phyloP scores from a whole-genome alignment of 2,888 invertebrate species.

The Drosophila prostipennis region DNA sequence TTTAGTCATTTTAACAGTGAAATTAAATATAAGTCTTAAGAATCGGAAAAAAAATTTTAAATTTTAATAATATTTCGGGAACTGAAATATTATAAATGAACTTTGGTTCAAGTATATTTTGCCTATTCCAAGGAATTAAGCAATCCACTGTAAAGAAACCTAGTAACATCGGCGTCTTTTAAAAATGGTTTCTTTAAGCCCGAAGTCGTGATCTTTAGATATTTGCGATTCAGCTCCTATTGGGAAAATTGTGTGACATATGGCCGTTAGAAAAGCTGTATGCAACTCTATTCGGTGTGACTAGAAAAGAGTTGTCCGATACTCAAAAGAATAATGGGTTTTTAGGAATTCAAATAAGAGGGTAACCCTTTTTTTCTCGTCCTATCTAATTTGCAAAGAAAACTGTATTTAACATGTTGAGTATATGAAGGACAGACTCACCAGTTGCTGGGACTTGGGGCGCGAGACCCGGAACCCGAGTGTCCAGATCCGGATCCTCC shows the following conservation, averaged over 20 bases:
- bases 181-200: neutral
- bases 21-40: too few species aligned
- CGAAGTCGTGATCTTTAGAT: neutral
- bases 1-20: too few species aligned
- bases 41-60: too few species aligned
- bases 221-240: neutral
- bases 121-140: too few species aligned
- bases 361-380: neutral
- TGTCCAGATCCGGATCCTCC: slow-evolving; percentile 1
- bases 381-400: neutral
- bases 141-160: too few species aligned
- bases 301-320: too few species aligned
- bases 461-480: slow-evolving; percentile 1
- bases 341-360: too few species aligned
- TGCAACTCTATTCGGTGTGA: neutral
- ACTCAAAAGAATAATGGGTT: too few species aligned
- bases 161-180: too few species aligned
- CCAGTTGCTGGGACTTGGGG: slow-evolving; percentile 12
- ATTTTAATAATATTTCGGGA: too few species aligned
- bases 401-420: neutral
- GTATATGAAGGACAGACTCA: neutral
- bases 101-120: too few species aligned
- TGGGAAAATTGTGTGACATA: neutral
- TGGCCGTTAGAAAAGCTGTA: neutral
- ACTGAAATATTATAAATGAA: too few species aligned